Evolutionary conservation across 1,140 invertebrate species (phyloP).

Genomic region (Sminthurinus signatus): DNA sequence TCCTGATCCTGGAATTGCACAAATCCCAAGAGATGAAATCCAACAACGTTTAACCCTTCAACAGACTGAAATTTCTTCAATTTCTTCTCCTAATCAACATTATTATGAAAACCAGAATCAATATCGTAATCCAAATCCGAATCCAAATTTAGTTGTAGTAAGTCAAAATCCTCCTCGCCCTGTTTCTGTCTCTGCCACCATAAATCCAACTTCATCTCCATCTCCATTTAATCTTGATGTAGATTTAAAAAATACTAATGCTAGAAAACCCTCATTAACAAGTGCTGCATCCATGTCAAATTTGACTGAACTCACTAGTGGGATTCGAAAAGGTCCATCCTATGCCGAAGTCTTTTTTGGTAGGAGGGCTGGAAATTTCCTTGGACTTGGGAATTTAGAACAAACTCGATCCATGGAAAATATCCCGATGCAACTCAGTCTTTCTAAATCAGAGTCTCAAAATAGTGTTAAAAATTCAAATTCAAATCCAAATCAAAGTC

Average conservation of each 20-base stretch:
- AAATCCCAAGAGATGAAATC: not conserved
- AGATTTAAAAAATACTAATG: not conserved
- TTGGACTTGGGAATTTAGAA: not conserved
- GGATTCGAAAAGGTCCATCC: conserved; percentile 15
- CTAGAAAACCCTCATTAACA: not conserved
- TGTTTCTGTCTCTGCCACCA: not conserved
- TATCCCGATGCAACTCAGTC: conserved; percentile 16
- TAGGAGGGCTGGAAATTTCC: not conserved
- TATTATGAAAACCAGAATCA: not conserved
- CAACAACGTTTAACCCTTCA: not conserved
- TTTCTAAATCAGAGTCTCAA: not conserved
- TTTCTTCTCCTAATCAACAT: not conserved
- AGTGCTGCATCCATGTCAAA: conserved; percentile 5
- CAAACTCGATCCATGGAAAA: conserved; percentile 13
- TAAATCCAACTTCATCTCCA: not conserved
- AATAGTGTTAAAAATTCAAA: not conserved
- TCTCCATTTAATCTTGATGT: not conserved
- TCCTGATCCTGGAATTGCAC: no score
- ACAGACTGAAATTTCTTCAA: not conserved
- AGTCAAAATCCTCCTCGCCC: not conserved
- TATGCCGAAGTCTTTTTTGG: conserved; percentile 29
- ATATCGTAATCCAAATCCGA: not conserved
- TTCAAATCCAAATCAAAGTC: conserved; percentile 3
- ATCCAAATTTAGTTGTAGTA: not conserved
- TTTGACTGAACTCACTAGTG: conserved; percentile 7